Conservation (phyloP, 2,113 vertebrate genomes). For the Notarius lentiginosus region DNA sequence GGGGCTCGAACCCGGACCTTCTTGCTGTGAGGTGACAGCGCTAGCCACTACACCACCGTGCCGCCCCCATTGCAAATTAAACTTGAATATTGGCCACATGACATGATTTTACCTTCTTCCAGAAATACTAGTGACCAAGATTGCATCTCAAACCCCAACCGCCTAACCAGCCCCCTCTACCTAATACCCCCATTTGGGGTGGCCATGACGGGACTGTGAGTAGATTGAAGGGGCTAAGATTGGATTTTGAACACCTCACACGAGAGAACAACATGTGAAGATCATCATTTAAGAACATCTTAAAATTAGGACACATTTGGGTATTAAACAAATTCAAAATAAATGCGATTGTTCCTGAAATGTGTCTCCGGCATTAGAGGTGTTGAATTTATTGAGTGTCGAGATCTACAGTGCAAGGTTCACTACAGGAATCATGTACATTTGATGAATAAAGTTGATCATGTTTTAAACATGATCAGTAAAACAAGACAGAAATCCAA, state of each 20-base stretch:
- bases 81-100: neutral
- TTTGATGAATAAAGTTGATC: neutral
- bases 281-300: neutral
- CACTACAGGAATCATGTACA: neutral
- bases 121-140: neutral
- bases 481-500: neutral
- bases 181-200: neutral
- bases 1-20: no score
- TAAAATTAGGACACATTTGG: neutral
- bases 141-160: neutral
- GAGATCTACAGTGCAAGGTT: neutral
- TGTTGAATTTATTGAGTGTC: neutral
- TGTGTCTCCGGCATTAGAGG: neutral
- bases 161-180: no score
- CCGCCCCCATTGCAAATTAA: neutral
- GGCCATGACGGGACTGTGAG: neutral
- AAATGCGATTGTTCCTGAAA: neutral
- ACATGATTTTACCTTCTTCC: neutral
- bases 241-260: neutral
- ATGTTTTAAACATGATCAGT: neutral
- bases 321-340: neutral
- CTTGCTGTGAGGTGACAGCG: no score
- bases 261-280: neutral
- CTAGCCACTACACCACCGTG: no score
- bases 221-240: neutral